Evolutionary conservation across 2,797 vertebrate genomes (phyloP).

Genomic region (Melanotaenia parkinsoni): DNA sequence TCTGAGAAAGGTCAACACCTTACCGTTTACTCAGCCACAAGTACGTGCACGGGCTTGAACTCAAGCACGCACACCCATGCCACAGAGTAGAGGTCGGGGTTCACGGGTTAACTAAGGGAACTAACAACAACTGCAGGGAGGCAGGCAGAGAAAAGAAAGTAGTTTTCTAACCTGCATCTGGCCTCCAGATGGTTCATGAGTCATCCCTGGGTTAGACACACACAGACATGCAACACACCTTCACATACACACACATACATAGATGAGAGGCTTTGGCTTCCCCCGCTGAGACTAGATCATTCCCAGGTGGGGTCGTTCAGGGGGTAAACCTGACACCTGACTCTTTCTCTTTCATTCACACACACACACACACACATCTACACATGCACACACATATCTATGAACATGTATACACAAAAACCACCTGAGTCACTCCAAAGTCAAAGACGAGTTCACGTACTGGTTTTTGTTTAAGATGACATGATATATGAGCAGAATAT

Average conservation of each 20-base stretch:
- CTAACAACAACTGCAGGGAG: slow-evolving; percentile 56
- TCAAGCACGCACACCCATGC: slow-evolving; percentile 21
- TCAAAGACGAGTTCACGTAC: slow-evolving; percentile 52
- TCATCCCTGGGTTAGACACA: slow-evolving; percentile 73
- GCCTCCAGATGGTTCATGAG: slow-evolving; percentile 80
- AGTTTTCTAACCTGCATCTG: slow-evolving; percentile 76
- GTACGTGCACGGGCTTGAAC: slow-evolving; percentile 26
- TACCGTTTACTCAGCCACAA: slow-evolving; percentile 49
- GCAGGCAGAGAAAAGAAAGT: slow-evolving; percentile 31
- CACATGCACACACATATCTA: slow-evolving; percentile 14
- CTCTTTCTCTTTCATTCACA: slow-evolving; percentile 38
- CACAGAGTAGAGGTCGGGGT: slow-evolving; percentile 52
- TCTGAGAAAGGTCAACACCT: slow-evolving; percentile 49
- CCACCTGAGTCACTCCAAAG: slow-evolving; percentile 1
- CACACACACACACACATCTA: slow-evolving; percentile 4
- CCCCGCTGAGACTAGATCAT: slow-evolving; percentile 76
- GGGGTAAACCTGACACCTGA: slow-evolving; percentile 80
- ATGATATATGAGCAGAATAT: slow-evolving; percentile 45
- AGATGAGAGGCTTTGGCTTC: slow-evolving; percentile 69
- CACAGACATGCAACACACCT: slow-evolving; percentile 52
- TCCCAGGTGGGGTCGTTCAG: slow-evolving; percentile 76
- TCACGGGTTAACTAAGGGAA: slow-evolving; percentile 79
- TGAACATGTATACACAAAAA: neutral
- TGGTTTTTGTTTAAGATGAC: slow-evolving; percentile 19
- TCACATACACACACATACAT: slow-evolving; percentile 42